Percentiles rank a stretch among this genome's conserved stretches.
Evolutionary conservation across 2,113 vertebrate species (phyloP).

Genomic region (Camelus bactrianus): DNA sequence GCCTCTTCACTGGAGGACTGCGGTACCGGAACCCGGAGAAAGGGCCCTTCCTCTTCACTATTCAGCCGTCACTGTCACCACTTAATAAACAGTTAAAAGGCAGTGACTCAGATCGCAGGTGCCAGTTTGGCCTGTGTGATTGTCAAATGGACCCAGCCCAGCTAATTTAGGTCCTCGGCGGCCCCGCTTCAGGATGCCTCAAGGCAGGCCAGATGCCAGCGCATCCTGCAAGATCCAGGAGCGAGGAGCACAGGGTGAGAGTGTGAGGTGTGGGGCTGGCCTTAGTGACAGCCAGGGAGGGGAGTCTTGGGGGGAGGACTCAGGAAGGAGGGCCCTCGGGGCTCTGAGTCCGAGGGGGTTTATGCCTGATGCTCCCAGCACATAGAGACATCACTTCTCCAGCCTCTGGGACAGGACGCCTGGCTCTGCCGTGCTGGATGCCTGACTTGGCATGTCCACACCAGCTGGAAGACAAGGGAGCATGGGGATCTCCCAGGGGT

Average conservation of each 20-base stretch:
- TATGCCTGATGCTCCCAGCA: rapidly evolving
- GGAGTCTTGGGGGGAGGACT: neutral
- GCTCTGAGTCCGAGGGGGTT: neutral
- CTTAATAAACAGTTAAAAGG: slow-evolving; percentile 74
- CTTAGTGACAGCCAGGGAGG: neutral
- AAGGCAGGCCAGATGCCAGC: neutral
- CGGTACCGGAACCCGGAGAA: slow-evolving; percentile 34
- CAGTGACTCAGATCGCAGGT: slow-evolving; percentile 78
- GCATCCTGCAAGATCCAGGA: neutral
- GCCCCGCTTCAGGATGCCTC: neutral
- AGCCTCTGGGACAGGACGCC: too few relatives aligned
- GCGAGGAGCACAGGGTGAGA: rapidly evolving
- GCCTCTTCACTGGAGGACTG: slow-evolving; percentile 6
- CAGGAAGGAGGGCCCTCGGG: rapidly evolving
- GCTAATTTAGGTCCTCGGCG: slow-evolving; percentile 49
- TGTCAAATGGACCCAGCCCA: slow-evolving; percentile 60
- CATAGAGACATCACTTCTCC: rapidly evolving
- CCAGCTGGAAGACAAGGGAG: neutral
- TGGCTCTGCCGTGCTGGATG: neutral
- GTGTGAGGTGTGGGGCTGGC: rapidly evolving
- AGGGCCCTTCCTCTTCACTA: slow-evolving; percentile 61
- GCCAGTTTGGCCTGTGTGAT: slow-evolving; percentile 60
- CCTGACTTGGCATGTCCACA: neutral
- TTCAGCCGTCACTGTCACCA: slow-evolving; percentile 70
- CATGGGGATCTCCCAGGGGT: rapidly evolving